phyloP scores from a whole-genome alignment of 2,888 invertebrate genomes.

The Diaperis boleti region DNA sequence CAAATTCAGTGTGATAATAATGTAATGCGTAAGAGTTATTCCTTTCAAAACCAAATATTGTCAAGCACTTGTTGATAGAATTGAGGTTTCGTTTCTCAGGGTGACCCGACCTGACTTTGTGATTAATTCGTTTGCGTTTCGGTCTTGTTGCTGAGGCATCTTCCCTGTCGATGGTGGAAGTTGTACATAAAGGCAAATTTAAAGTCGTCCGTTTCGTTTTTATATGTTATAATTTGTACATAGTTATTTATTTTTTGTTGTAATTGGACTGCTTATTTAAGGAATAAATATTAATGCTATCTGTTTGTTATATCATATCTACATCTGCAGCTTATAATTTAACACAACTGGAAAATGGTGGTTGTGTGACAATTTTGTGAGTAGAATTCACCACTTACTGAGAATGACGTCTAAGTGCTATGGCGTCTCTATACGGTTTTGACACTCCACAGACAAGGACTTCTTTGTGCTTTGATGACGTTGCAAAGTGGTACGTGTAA shows the following conservation, averaged over 20 bases:
- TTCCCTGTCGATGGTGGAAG: conserved; percentile 11
- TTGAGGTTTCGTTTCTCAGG: not conserved
- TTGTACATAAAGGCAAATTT: conserved; percentile 11
- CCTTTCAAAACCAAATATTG: conserved; percentile 36
- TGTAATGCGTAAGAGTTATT: conserved; percentile 36
- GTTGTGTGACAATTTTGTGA: too few relatives aligned
- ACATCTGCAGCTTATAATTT: too few relatives aligned
- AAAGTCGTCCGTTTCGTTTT: conserved; percentile 9
- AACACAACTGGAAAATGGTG: too few relatives aligned
- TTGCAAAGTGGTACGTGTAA: too few relatives aligned
- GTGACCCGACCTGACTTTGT: conserved; percentile 1
- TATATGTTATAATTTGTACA: conserved; percentile 17
- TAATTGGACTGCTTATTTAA: conserved; percentile 32
- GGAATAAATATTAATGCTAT: conserved; percentile 9
- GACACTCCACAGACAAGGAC: too few relatives aligned
- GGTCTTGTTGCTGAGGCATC: conserved; percentile 16
- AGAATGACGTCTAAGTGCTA: too few relatives aligned
- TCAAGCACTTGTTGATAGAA: conserved; percentile 19
- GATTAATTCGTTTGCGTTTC: conserved; percentile 8
- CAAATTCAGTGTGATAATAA: conserved; percentile 53
- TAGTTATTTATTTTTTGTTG: conserved; percentile 36
- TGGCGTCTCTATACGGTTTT: too few relatives aligned
- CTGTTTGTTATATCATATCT: too few relatives aligned
- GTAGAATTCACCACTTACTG: too few relatives aligned
- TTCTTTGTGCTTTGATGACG: too few relatives aligned